Base-by-base conservation (phyloP, 2,888 invertebrate species). In the Scelioninae gen. 2 region DNA sequence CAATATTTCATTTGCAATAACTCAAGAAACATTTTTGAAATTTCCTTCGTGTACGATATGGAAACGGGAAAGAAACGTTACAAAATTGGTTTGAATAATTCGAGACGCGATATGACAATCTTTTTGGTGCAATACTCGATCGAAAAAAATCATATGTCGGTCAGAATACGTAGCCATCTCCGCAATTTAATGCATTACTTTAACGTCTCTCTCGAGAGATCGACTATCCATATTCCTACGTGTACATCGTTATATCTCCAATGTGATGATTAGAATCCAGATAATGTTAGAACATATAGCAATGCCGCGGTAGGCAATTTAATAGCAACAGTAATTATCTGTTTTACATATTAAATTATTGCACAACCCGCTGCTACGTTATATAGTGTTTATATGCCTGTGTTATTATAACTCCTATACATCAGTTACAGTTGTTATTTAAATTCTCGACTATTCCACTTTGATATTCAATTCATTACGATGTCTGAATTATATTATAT, bases 251-350 rank as follows among this genome's bases (percentile, higher is more conserved):
- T 41, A 41, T 46, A 61, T 55, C 19, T 69, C 9, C 55, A 46
- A 48, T 60, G 55, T 43, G 53, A 69, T 61, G 69, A 69, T 69
- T 69, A 69, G 61, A 61, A 69, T 55, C 39, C 61, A 48, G 55
- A 55, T 65, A 55, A 65, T 55, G 65, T 55, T 60, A 52, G 35
- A 52, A 52, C 52, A 68, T 45, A 52, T 68, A 52, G 43, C 50
- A 52, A 35, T 45, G 50, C 39, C 35, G 35, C 33, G 43, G 37
- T 37, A 67, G n/a, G n/a, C n/a, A n/a, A 25, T 68, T 67, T 67
- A 58, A 58, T 48, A 67, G 57, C 41, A 22, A 2, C 16, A 31
- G n/a, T 31, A 58, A 48, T 25, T 57, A 65, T 57, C 48, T 48
- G 13, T 55, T 57, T 67, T 39, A n/a, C 18, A 43, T 50, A 58